Percentiles rank a stretch among this genome's conserved stretches.
Evolutionary conservation across 37 sponge, comb jelly and placozoan species (phyloP).

Genomic region (Chondrilla cf. caribensis): DNA sequence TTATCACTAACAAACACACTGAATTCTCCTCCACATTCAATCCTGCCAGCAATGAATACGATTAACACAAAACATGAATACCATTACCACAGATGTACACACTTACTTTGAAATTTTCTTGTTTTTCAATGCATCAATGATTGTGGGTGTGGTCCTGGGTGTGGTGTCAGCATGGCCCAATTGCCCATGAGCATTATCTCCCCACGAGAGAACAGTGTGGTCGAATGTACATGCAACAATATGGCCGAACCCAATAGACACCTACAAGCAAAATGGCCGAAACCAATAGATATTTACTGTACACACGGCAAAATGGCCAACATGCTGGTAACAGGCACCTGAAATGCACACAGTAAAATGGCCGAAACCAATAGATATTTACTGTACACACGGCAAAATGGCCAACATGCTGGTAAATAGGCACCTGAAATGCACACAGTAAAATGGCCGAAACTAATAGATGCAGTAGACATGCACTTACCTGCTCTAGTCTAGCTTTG

Average conservation of each 20-base stretch:
- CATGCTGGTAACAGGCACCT: too few species aligned
- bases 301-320: too few species aligned
- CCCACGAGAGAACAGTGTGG: slow-evolving; percentile 83
- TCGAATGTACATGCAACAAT: slow-evolving; percentile 68
- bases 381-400: too few species aligned
- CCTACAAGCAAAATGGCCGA: too few species aligned
- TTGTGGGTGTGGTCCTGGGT: slow-evolving; percentile 28
- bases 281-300: too few species aligned
- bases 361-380: too few species aligned
- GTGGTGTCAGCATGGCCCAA: slow-evolving; percentile 77
- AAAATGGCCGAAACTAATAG: slow-evolving; percentile 76
- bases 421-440: slow-evolving; percentile 63
- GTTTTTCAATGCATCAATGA: slow-evolving; percentile 57
- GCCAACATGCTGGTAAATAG: too few species aligned
- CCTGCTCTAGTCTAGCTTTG: slow-evolving; percentile 44
- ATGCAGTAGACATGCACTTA: slow-evolving; percentile 80
- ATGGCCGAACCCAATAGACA: slow-evolving; percentile 79
- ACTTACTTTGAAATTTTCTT: slow-evolving; percentile 49
- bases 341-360: too few species aligned
- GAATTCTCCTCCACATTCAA: slow-evolving; percentile 90
- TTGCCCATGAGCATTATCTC: slow-evolving; percentile 79
- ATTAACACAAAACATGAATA: too few species aligned
- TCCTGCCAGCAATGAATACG: too few species aligned
- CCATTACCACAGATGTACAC: background rate
- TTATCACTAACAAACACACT: slow-evolving; percentile 88